Conservation (phyloP, 2,113 vertebrate species). For the Empidonax alnorum region DNA sequence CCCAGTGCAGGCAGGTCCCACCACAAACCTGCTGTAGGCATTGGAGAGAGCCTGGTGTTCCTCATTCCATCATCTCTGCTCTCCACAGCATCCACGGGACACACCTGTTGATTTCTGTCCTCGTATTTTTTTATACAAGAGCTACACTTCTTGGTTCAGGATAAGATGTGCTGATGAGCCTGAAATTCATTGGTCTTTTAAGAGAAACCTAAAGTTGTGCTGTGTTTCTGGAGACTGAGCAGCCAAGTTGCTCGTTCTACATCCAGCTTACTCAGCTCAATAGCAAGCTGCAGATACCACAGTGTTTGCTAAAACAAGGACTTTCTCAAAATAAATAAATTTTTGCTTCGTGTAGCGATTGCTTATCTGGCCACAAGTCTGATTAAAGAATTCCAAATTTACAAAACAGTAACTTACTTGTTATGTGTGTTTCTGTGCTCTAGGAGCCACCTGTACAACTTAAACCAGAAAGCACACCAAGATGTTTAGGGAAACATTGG, state of each 20-base stretch:
- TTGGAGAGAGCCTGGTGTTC: not conserved
- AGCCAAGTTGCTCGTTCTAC: not conserved
- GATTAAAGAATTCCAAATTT: not conserved
- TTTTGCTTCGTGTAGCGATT: not conserved
- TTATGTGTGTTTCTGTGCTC: not conserved
- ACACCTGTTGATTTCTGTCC: not conserved
- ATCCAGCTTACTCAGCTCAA: not conserved
- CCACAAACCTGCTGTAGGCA: not conserved
- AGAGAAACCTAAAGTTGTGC: not conserved
- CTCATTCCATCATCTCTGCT: fast-evolving
- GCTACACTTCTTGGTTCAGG: not conserved
- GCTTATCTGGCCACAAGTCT: not conserved
- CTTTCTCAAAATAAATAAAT: not conserved
- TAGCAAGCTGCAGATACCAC: not conserved
- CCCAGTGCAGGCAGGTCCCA: not conserved
- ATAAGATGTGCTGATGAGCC: not conserved
- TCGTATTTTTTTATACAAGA: not conserved
- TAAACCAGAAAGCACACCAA: not conserved
- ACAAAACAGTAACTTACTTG: not conserved
- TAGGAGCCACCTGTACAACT: not conserved
- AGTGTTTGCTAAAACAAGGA: not conserved
- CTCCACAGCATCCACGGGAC: not conserved
- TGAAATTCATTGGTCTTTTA: not conserved
- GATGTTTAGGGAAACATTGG: not conserved
- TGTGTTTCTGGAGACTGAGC: not conserved